phyloP scores from a whole-genome alignment of 1,140 invertebrate species.

The Neoseiulus cucumeris region DNA sequence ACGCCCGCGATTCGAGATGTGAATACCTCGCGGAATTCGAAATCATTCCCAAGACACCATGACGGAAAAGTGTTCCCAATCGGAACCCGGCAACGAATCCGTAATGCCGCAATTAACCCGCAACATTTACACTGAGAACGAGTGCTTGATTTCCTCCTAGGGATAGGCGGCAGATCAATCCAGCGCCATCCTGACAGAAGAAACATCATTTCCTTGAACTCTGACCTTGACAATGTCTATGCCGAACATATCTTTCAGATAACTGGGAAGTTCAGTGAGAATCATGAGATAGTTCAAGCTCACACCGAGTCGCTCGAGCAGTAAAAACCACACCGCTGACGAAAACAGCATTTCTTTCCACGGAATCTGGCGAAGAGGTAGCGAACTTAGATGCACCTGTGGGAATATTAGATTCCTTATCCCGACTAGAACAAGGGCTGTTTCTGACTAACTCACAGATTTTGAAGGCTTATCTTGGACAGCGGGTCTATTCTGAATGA shows the following conservation, averaged over 20 bases:
- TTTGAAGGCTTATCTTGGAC: not conserved
- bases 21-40: not conserved
- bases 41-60: not conserved
- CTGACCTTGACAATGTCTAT: not conserved
- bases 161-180: no score
- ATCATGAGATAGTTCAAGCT: not conserved
- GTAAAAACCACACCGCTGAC: not conserved
- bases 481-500: not conserved
- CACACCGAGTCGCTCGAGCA: not conserved
- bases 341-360: not conserved
- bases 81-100: no score
- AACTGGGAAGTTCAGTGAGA: not conserved
- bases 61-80: not conserved
- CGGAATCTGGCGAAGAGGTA: not conserved
- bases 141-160: no score
- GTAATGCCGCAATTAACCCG: no score
- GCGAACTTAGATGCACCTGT: not conserved
- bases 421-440: not conserved
- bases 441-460: not conserved
- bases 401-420: not conserved
- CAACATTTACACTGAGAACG: no score
- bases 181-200: not conserved
- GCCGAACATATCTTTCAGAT: slow-evolving; percentile 1
- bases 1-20: not conserved
- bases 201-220: not conserved